These are phyloP conservation scores for Mesitornis unicolor DNA, from an alignment of 2,113 vertebrate species.

Conservation along the genomic window DNA sequence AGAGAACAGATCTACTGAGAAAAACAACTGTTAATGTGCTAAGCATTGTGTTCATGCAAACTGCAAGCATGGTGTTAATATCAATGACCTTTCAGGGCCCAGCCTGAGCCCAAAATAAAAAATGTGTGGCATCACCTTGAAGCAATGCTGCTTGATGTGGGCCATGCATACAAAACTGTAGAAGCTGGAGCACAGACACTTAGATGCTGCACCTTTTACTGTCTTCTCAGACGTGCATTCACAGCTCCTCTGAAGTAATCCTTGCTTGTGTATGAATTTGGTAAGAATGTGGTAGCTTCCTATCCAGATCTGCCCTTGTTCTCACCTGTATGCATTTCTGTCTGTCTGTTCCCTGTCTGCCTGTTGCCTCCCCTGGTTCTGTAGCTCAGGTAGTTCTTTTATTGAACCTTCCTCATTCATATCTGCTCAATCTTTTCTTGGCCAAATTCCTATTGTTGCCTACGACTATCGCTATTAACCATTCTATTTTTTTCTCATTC, in stretches of 20 bases:
- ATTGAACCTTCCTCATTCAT: not conserved
- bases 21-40: not conserved
- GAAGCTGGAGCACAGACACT: not conserved
- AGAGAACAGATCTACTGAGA: not conserved
- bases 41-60: not conserved
- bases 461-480: not conserved
- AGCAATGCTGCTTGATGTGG: not conserved
- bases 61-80: not conserved
- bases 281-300: not conserved
- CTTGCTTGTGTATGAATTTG: not conserved
- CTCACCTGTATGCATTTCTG: not conserved
- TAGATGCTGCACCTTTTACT: not conserved
- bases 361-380: not conserved
- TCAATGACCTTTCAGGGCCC: not conserved
- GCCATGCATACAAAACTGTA: fast-evolving
- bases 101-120: not conserved
- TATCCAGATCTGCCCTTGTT: not conserved
- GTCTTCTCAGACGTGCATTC: not conserved
- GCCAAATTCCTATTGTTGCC: not conserved
- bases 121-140: not conserved
- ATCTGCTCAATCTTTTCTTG: not conserved
- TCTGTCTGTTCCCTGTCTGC: not conserved
- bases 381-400: not conserved
- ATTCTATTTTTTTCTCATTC: not conserved
- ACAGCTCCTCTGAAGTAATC: not conserved